Evolutionary conservation across 2,797 vertebrate genomes (phyloP), one percentile per base, ranked within the genome.

Genomic region (Thripadectes ignobilis): DNA sequence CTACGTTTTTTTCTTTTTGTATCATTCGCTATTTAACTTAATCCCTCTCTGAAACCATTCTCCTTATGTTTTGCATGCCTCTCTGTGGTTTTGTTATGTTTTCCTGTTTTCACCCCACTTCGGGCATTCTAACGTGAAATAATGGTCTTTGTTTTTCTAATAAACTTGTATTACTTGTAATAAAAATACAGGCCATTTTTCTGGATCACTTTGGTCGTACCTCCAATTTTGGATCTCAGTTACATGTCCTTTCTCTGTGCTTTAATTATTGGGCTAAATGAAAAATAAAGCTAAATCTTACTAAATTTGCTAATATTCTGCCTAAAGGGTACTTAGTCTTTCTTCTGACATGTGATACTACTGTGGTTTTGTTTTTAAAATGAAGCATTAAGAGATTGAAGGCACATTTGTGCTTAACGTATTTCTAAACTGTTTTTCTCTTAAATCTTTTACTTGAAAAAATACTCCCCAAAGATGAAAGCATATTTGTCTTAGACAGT

Each of bases 361-460:
- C 83, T 95, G 91, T 86, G 85, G 83, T 80, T 96, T 93, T 95
- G 61, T 97, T 95, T 96, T 85, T 84, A 75, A 86, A 89, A 73
- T 46, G 65, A 89, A 92, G 57, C 83, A 93, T 97, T 87, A 93
- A 90, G 55, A 86, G 89, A 94, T 93, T 86, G 90, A 85, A 95
- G 83, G 73, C 75, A 95, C 93, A 75, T 66, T 96, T 89, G 67
- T 92, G 84, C 96, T 94, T 95, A 97, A 95, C 85, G 34, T 88
- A 72, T 94, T 95, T 91, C 91, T 89, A 88, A 95, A 94, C 55
- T 95, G 49, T 93, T 95, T 93, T 87, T 83, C 92, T 96, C 93
- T 96, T 96, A 96, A 97, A 95, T 95, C 95, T 96, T 96, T 96
- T 88, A 61, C 88, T 95, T 96, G 85, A 97, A 94, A 94, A 96